Evolutionary conservation across 2,888 invertebrate species (phyloP).

Genomic region (Parnassius smintheus): DNA sequence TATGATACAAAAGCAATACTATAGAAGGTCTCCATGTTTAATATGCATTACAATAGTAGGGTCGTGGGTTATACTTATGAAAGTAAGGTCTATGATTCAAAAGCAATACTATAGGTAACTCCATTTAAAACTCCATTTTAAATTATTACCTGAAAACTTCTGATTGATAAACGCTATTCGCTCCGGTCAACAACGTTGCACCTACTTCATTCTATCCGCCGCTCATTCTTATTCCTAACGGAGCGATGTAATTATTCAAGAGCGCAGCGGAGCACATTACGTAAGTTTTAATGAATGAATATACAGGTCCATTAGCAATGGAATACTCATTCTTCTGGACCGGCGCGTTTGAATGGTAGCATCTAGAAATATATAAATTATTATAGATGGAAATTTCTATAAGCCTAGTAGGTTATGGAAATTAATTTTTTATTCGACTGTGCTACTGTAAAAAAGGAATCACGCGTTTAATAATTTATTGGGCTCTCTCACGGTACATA

Average conservation of each 20-base stretch:
- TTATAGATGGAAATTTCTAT: neutral
- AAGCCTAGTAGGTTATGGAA: neutral
- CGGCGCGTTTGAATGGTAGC: slow-evolving; percentile 11
- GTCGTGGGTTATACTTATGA: too few species aligned
- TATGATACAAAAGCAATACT: too few species aligned
- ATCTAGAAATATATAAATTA: slow-evolving; percentile 6
- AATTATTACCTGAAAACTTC: neutral
- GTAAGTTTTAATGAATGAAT: slow-evolving; percentile 36
- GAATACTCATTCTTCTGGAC: slow-evolving; percentile 36
- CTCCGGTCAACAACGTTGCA: slow-evolving; percentile 6
- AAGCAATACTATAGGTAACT: too few species aligned
- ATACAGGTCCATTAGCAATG: slow-evolving; percentile 36
- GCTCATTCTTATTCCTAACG: slow-evolving; percentile 38
- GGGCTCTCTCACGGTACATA: too few species aligned
- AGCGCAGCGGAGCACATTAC: slow-evolving; percentile 35
- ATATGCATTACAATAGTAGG: too few species aligned
- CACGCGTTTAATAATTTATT: too few species aligned
- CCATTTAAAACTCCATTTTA: too few species aligned
- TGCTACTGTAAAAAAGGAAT: too few species aligned
- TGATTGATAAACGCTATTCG: neutral
- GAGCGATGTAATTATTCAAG: slow-evolving; percentile 38
- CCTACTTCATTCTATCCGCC: slow-evolving; percentile 10
- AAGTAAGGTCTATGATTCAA: too few species aligned
- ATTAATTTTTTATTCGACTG: neutral
- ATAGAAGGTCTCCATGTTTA: too few species aligned